phyloP scores from a whole-genome alignment of 2,113 vertebrate species.

The crab-eating macaque (Macaca fascicularis) region T2T-MFA8v1.1 NC_088388.1:20548001-20548500 shows the following conservation, averaged over 20 bases:
- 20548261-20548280: not conserved
- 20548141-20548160: not conserved
- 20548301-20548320: not conserved
- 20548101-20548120: accelerated
- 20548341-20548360: not conserved
- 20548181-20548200: accelerated
- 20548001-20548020: not conserved
- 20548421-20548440: too few relatives aligned
- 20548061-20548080: not conserved
- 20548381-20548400: too few relatives aligned
- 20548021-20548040: not conserved
- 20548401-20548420: too few relatives aligned
- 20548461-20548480: too few relatives aligned
- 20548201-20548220: not conserved
- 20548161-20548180: not conserved
- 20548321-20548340: not conserved
- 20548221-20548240: not conserved
- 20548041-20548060: not conserved
- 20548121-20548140: not conserved
- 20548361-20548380: not conserved
- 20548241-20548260: not conserved
- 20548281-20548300: not conserved
- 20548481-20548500: too few relatives aligned
- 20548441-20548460: too few relatives aligned
- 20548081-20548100: not conserved